Evolutionary conservation across 2,113 vertebrate genomes (phyloP).

Genomic region (Rhizomys pruinosus): DNA sequence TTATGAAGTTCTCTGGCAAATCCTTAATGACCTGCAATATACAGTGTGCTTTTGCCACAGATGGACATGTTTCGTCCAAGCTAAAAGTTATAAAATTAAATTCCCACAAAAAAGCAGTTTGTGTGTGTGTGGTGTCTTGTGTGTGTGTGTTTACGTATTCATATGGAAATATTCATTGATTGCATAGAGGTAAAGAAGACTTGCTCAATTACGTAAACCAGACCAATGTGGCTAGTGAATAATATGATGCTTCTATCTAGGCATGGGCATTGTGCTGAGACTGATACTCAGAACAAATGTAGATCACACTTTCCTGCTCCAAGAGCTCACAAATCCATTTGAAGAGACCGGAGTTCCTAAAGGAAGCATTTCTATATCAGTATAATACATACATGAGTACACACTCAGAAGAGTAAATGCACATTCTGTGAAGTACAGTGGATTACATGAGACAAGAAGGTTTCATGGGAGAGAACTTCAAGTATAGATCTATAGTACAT

Average conservation of each 20-base stretch:
- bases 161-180: background rate
- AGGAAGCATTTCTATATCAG: conserved; percentile 42
- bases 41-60: background rate
- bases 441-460: background rate
- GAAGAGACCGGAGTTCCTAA: conserved; percentile 49
- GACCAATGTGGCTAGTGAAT: background rate
- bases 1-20: conserved; percentile 36
- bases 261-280: background rate
- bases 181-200: background rate
- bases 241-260: background rate
- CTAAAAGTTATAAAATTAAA: background rate
- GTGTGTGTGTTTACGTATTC: background rate
- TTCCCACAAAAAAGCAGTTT: conserved; percentile 19
- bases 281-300: conserved; percentile 4
- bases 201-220: background rate
- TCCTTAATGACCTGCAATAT: background rate
- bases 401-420: background rate
- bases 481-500: background rate
- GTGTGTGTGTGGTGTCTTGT: too few relatives aligned
- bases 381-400: background rate
- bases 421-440: background rate
- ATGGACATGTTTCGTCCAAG: background rate
- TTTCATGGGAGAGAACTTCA: conserved; percentile 22
- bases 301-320: background rate
- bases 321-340: conserved; percentile 19